Evolutionary conservation across 2,888 invertebrate species (phyloP).

Genomic region (Archips xylosteana): DNA sequence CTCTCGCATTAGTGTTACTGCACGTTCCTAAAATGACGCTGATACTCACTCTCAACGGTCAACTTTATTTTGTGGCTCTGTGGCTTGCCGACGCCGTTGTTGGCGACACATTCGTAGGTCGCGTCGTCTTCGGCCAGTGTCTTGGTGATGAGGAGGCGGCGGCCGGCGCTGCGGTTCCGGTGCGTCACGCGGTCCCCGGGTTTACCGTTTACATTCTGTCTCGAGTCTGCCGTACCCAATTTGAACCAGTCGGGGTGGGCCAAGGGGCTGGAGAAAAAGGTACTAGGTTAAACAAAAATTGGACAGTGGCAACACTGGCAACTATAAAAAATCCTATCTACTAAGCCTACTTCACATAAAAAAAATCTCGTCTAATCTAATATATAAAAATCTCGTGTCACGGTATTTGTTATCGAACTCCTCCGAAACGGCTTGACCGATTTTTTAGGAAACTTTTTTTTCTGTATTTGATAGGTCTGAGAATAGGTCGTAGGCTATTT

Average conservation of each 20-base stretch:
- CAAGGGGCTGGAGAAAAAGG: slow-evolving; percentile 61
- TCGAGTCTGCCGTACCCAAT: slow-evolving; percentile 51
- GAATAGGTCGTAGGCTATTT: too few species aligned
- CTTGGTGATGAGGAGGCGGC: slow-evolving; percentile 69
- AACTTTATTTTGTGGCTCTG: slow-evolving; percentile 64
- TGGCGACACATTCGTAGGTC: slow-evolving; percentile 65
- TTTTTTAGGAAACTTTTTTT: too few species aligned
- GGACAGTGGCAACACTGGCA: too few species aligned
- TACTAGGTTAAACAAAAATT: neutral
- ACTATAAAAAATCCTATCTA: too few species aligned
- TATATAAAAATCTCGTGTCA: too few species aligned
- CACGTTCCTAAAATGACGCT: too few species aligned
- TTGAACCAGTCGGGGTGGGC: slow-evolving; percentile 72
- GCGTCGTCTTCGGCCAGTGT: slow-evolving; percentile 65
- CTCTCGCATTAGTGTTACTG: too few species aligned
- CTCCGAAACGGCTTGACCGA: too few species aligned
- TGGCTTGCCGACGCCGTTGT: slow-evolving; percentile 64
- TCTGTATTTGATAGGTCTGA: too few species aligned
- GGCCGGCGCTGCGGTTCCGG: slow-evolving; percentile 71
- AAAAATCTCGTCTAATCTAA: too few species aligned
- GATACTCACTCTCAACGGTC: slow-evolving; percentile 69
- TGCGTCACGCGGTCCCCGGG: slow-evolving; percentile 65
- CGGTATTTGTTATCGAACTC: too few species aligned
- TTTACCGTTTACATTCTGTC: slow-evolving; percentile 58
- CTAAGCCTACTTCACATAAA: too few species aligned